Evolutionary conservation across 2,113 vertebrate species (phyloP).

Genomic region (Euleptes europaea): DNA sequence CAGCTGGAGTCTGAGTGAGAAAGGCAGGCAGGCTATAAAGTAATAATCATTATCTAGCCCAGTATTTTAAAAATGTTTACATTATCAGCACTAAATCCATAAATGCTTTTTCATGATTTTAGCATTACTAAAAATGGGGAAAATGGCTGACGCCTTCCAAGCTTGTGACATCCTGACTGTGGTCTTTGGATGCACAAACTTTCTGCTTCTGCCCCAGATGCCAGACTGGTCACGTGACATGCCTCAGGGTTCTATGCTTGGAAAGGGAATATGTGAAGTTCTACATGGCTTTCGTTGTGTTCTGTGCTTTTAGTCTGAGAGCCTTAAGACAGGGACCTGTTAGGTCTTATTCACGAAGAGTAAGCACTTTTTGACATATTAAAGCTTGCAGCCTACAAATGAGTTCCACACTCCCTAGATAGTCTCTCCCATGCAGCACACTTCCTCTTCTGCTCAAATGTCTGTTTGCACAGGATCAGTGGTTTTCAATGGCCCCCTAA

Average conservation of each 20-base stretch:
- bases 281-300: background rate
- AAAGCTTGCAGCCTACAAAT: too few relatives aligned
- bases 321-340: background rate
- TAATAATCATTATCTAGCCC: too few relatives aligned
- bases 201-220: too few relatives aligned
- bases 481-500: too few relatives aligned
- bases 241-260: background rate
- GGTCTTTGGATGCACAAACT: background rate
- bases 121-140: background rate
- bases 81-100: background rate
- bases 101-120: background rate
- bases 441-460: too few relatives aligned
- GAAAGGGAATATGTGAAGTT: background rate
- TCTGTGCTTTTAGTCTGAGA: background rate
- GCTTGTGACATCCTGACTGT: background rate
- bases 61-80: background rate
- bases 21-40: too few relatives aligned
- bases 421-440: too few relatives aligned
- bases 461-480: too few relatives aligned
- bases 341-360: background rate
- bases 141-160: background rate
- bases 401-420: too few relatives aligned
- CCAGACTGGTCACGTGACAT: background rate
- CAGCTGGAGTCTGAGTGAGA: too few relatives aligned
- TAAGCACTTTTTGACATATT: too few relatives aligned